Evolutionary conservation across 2,113 vertebrate species (phyloP), one percentile per base, ranked within the genome.

Genomic region (Cavia porcellus): DNA sequence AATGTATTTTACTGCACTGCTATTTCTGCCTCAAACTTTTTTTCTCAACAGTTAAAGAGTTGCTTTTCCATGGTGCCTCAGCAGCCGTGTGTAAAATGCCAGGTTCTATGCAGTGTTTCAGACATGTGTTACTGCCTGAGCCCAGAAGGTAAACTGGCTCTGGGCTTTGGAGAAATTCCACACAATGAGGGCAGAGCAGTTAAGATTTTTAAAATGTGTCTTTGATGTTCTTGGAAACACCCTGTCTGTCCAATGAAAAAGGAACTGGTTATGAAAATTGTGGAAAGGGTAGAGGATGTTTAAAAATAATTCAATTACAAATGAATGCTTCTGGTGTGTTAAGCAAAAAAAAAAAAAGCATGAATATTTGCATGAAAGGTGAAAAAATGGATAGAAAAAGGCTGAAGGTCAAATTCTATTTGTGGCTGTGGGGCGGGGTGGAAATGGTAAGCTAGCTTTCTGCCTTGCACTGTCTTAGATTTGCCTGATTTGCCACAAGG

Each of bases 161-260:
- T 17, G 0, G 61, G 72, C 57, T n/a, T 52, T 68, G 72, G 62
- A 70, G 59, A 86, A 19, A 68, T 22, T 19, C 61, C 75, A 17
- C 2, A 22, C 25, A 38, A 28, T 20, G 15, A 86, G 13, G 7
- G 4, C 3, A 61, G 14, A 75, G 72, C 25, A 19, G 42, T n/a
- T 57, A 25, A 15, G 45, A 47, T 89, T 89, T 52, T 35, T 10
- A 3, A 24, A 35, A n/a, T 45, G 11, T 35, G 14, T 47, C 38
- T 68, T 61, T 64, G 68, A 86, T 64, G 28, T 82, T 77, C 82
- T 85, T 61, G 62, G 59, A 89, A 96, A 82, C 15, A 85, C 57
- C 5, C 74, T 57, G 75, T 59, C 75, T 77, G 35, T 72, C 64
- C 38, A 70, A 81, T 9, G 52, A 45, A 10, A 10, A 47, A 28